Base-by-base conservation (phyloP, 2,113 vertebrate genomes). In the Thermophis baileyi region DNA sequence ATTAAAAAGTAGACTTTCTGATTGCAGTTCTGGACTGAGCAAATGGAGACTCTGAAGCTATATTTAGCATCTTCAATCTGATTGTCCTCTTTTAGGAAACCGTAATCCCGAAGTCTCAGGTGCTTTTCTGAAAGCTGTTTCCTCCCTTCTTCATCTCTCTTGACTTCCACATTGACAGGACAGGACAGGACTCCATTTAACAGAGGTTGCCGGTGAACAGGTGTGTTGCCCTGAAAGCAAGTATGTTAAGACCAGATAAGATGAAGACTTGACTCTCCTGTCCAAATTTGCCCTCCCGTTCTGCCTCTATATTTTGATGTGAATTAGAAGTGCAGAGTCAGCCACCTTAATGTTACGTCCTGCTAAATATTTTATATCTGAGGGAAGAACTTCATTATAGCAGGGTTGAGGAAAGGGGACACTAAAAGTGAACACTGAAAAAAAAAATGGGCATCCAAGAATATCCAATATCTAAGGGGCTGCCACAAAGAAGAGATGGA, bases 11-110 rank as follows among this genome's bases (percentile, higher is more conserved):
- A 92, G 93, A n/a, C 40, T 93, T 89, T 69, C 57, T 94, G 94
- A 14, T 7, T 60, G 14, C 6, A 20, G 89, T 94, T 63, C 40
- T 47, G 89, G 95, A 49, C 54, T 30, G 0, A 46, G 85, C 95
- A 92, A 95, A 46, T 51, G 95, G 91, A 90, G 91, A 91, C 30
- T 86, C 53, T 94, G 89, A 12, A 89, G 91, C 85, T 90, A 92
- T 92, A 93, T 81, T 92, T 95, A 95, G 94, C 93, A 95, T 54
- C 40, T 95, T 92, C 94, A 92, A 85, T 94, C 93, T 94, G 81
- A 85, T 93, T 86, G 93, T 93, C 92, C 92, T 95, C 91, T 10
- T 2, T 55, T 91, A 69, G 55, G 93, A 96, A 96, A 91, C 46
- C 81, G 22, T 89, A 95, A 97, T 93, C 91, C 93, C 93, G 90